phyloP scores from a whole-genome alignment of 2,113 vertebrate genomes.

The Puma concolor region DNA sequence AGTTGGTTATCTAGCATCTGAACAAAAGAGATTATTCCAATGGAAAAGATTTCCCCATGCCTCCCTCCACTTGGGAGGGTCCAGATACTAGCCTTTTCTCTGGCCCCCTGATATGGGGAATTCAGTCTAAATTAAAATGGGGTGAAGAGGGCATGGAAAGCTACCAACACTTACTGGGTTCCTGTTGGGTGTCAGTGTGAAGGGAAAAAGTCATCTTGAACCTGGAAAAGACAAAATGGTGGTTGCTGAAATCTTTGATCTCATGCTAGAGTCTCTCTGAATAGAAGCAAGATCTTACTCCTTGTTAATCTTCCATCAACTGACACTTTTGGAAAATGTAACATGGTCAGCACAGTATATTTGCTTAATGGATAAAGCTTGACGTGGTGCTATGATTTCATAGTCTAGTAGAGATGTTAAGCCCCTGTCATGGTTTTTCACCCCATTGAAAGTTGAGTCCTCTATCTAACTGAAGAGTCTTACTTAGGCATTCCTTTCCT shows the following conservation, averaged over 20 bases:
- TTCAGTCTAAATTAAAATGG: background rate
- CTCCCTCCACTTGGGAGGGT: background rate
- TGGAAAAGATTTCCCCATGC: background rate
- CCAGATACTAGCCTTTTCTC: background rate
- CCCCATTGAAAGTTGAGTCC: background rate
- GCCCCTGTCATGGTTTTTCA: background rate
- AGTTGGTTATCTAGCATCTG: background rate
- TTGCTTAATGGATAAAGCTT: background rate
- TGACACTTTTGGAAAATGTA: background rate
- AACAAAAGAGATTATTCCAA: background rate
- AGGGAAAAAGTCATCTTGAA: background rate
- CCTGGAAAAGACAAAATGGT: background rate
- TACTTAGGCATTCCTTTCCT: background rate
- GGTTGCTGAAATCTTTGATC: background rate
- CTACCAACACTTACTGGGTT: background rate
- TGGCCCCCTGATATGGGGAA: background rate
- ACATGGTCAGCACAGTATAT: background rate
- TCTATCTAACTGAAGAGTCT: background rate
- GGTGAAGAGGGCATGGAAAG: background rate
- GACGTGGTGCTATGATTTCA: background rate
- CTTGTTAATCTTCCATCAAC: background rate
- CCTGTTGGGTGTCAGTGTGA: background rate
- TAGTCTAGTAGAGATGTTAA: background rate
- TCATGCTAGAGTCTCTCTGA: background rate
- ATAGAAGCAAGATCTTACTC: background rate